These are phyloP conservation scores for Oikopleura vanhoeffeni DNA, from an alignment of 23 tunicate genomes.

Conservation along the genomic window DNA sequence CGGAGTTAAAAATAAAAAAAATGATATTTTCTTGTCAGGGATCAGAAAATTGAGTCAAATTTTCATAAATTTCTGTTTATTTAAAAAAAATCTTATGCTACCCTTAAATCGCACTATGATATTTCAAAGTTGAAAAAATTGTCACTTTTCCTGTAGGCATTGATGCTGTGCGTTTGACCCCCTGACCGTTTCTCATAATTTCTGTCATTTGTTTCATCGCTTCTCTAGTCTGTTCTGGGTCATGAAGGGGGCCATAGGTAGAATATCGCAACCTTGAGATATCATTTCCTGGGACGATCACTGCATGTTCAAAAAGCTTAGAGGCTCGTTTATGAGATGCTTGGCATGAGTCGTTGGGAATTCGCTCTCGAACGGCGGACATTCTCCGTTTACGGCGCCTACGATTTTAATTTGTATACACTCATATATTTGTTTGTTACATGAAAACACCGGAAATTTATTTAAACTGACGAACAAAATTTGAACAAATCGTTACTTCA, in stretches of 20 bases:
- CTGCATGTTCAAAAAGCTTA: not conserved
- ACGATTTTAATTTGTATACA: no score
- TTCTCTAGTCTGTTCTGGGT: not conserved
- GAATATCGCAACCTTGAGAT: constrained; percentile 5
- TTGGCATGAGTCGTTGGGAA: not conserved
- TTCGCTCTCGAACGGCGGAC: not conserved
- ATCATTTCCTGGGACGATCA: not conserved
- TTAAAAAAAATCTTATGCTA: no score
- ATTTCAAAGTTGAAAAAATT: no score
- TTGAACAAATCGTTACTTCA: no score
- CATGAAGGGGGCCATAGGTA: not conserved
- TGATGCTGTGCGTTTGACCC: not conserved
- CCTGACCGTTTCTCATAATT: not conserved
- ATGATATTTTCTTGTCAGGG: no score
- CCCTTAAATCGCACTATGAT: no score
- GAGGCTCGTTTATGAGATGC: constrained; percentile 5
- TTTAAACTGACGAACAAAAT: no score
- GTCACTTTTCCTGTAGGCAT: not conserved
- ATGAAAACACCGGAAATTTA: no score
- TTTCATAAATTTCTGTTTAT: no score
- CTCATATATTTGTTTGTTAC: no score
- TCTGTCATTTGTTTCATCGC: not conserved
- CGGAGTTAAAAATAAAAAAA: no score
- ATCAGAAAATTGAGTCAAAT: no score
- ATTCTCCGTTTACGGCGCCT: constrained; percentile 3